Conservation (phyloP, 1,140 invertebrate species). For the Drosophila nannoptera region DNA sequence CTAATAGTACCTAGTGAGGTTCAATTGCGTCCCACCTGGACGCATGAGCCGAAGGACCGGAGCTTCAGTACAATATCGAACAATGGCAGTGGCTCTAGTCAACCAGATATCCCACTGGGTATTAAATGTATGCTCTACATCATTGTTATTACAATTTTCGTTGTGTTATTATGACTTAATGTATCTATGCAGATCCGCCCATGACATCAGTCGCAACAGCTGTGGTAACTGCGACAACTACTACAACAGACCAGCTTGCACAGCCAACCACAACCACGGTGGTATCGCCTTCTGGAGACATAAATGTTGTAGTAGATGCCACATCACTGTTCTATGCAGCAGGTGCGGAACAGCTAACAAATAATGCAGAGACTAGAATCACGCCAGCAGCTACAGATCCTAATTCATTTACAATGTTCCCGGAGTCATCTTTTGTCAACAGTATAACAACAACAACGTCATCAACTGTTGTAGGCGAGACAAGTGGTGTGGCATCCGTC, state of each 20-base stretch:
- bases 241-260: slow-evolving; percentile 4
- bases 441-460: slow-evolving; percentile 1
- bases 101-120: slow-evolving; percentile 40
- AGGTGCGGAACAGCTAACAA: neutral
- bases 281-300: slow-evolving; percentile 31
- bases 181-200: slow-evolving; percentile 38
- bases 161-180: neutral
- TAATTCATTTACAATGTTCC: slow-evolving; percentile 44
- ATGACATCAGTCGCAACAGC: neutral
- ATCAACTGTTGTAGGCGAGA: neutral
- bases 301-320: slow-evolving; percentile 57
- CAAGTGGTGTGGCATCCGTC: slow-evolving; percentile 4
- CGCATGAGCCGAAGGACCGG: neutral
- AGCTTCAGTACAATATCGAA: slow-evolving; percentile 1
- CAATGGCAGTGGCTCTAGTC: neutral
- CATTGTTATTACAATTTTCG: neutral
- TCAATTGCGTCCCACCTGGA: slow-evolving; percentile 63
- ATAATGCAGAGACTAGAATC: neutral
- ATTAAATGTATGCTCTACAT: slow-evolving; percentile 48
- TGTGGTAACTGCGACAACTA: slow-evolving; percentile 18
- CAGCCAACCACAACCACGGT: slow-evolving; percentile 34
- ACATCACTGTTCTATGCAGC: slow-evolving; percentile 57
- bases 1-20: slow-evolving; percentile 55
- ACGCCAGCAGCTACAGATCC: slow-evolving; percentile 2
- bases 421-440: slow-evolving; percentile 29